Conservation (phyloP, 1,140 invertebrate species). For the Homalodisca vitripennis region DNA sequence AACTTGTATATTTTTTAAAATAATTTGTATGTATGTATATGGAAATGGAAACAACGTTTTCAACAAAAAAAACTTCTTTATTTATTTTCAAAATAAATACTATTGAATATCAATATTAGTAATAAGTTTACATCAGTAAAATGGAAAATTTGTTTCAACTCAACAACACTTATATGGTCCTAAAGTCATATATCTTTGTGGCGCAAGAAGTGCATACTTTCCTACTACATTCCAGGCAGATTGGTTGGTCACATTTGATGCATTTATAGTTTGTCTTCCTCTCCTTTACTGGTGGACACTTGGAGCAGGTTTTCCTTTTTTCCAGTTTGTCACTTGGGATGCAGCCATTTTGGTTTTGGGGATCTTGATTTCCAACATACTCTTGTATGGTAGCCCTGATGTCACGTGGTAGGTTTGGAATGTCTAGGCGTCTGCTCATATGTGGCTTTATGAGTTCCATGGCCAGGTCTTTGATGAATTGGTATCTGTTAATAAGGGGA, state of each 20-base stretch:
- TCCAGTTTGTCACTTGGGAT: not conserved
- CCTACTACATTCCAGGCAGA: not conserved
- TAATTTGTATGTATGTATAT: no score
- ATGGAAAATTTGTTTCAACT: no score
- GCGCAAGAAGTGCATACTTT: not conserved
- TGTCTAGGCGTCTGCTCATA: conserved; percentile 38
- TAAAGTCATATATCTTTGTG: no score
- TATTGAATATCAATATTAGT: no score
- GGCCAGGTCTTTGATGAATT: conserved; percentile 40
- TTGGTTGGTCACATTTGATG: not conserved
- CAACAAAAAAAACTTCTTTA: no score
- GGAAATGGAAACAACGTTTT: no score
- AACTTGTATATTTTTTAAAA: no score
- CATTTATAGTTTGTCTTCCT: not conserved
- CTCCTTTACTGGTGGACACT: not conserved
- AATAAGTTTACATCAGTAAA: no score
- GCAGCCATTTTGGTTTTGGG: not conserved
- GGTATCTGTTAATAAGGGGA: conserved; percentile 24
- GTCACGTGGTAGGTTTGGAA: conserved; percentile 21
- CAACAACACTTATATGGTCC: no score
- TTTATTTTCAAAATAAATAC: no score
- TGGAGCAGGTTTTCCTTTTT: conserved; percentile 4
- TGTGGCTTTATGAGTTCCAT: conserved; percentile 31
- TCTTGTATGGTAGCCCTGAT: not conserved
- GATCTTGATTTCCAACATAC: not conserved